Percentiles rank a stretch among this genome's conserved stretches.
Conservation (phyloP, 2,113 vertebrate genomes). For the Eleginops maclovinus region DNA sequence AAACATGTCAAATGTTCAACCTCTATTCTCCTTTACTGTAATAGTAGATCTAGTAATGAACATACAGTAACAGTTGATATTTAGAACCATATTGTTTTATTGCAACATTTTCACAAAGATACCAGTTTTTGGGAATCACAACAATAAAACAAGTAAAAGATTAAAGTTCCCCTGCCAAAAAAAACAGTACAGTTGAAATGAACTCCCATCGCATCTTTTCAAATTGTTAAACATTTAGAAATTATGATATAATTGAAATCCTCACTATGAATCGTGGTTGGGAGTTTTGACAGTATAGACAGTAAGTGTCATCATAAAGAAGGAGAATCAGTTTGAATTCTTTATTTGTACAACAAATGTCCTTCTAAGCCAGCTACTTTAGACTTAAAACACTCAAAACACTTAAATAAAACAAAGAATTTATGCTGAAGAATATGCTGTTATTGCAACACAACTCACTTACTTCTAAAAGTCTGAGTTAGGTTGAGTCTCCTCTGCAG, state of each 20-base stretch:
- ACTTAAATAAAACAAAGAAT: neutral
- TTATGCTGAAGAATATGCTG: neutral
- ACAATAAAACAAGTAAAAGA: conserved; percentile 42
- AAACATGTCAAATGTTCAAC: neutral
- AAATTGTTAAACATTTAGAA: conserved; percentile 30
- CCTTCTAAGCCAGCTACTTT: neutral
- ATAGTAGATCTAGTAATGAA: conserved; percentile 3
- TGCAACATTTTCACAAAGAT: conserved; percentile 40
- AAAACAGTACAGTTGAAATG: conserved; percentile 2
- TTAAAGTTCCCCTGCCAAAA: neutral
- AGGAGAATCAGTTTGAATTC: conserved; percentile 3
- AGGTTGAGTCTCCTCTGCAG: conserved; percentile 9
- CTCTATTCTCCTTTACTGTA: neutral
- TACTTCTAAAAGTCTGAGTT: conserved; percentile 24
- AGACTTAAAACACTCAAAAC: neutral
- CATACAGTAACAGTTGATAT: neutral
- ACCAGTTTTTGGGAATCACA: conserved; percentile 31
- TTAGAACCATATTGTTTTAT: conserved; percentile 66
- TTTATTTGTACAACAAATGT: neutral
- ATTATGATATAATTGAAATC: conserved; percentile 36
- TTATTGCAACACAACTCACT: conserved; percentile 9
- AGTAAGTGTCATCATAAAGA: conserved; percentile 1
- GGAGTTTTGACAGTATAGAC: conserved; percentile 2
- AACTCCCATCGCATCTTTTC: neutral
- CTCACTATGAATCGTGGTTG: conserved; percentile 32